phyloP scores from a whole-genome alignment of 2,113 vertebrate species.

The Lepisosteus oculatus region DNA sequence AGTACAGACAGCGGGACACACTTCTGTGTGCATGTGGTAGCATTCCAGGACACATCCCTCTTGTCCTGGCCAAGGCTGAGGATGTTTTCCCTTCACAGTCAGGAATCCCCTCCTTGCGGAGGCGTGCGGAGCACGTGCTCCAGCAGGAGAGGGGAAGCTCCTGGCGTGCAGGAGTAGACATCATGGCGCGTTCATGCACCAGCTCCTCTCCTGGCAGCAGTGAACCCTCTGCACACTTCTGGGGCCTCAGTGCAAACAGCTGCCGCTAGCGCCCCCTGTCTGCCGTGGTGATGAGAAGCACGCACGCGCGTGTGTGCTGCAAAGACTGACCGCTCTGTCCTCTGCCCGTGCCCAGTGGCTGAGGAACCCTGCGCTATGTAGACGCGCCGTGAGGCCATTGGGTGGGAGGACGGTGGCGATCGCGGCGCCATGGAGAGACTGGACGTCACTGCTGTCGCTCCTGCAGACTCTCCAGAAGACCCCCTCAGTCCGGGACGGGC shows the following conservation, averaged over 20 bases:
- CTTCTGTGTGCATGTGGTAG: no score
- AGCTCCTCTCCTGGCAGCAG: neutral
- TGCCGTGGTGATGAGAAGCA: neutral
- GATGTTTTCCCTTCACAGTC: no score
- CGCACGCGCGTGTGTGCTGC: neutral
- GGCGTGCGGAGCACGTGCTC: no score
- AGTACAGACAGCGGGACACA: no score
- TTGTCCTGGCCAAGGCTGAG: no score
- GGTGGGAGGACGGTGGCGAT: conserved; percentile 52
- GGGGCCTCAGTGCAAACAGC: neutral
- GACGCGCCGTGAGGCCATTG: conserved; percentile 39
- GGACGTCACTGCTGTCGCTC: conserved; percentile 12
- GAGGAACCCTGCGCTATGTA: conserved; percentile 55
- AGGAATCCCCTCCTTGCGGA: no score
- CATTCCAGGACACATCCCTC: no score
- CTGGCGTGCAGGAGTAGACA: conserved; percentile 26
- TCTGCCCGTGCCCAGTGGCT: conserved; percentile 35
- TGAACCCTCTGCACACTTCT: neutral
- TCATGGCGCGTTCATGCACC: conserved; percentile 37
- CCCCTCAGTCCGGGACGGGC: conserved; percentile 55
- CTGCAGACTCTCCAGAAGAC: conserved; percentile 19
- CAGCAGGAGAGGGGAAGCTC: no score
- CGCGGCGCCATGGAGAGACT: conserved; percentile 62
- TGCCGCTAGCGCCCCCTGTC: neutral
- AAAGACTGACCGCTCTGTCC: no score